phyloP scores from a whole-genome alignment of 2,113 vertebrate genomes.

The Riparia riparia region DNA sequence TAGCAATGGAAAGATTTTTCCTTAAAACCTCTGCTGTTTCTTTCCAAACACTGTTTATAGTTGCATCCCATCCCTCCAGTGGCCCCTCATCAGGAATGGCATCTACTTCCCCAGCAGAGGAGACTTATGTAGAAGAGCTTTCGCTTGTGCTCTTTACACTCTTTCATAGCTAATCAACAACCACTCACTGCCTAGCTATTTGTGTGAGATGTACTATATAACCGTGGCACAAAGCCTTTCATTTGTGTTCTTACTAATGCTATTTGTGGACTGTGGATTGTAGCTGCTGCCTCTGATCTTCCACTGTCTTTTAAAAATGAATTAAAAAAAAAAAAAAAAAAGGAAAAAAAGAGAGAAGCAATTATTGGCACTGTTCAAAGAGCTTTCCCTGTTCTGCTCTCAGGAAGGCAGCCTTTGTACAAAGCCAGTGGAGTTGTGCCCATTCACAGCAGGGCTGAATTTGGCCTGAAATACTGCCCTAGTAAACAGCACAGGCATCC shows the following conservation, averaged over 20 bases:
- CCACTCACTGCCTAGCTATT: slow-evolving; percentile 45
- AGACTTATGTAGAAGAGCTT: slow-evolving; percentile 1
- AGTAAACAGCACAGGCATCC: slow-evolving; percentile 7
- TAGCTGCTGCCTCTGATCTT: slow-evolving; percentile 62
- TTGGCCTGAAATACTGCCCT: slow-evolving; percentile 24
- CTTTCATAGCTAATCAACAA: slow-evolving; percentile 45
- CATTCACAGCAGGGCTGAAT: slow-evolving; percentile 10
- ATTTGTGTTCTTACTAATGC: slow-evolving; percentile 49
- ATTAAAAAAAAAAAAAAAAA: background rate
- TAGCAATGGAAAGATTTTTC: background rate
- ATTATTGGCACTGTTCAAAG: slow-evolving; percentile 59
- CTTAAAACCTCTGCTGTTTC: background rate
- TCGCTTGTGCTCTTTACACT: background rate
- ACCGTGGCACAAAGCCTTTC: slow-evolving; percentile 49
- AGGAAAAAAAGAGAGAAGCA: background rate
- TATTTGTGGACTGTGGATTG: slow-evolving; percentile 48
- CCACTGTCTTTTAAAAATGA: slow-evolving; percentile 52
- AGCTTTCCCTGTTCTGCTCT: slow-evolving; percentile 33
- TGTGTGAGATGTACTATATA: slow-evolving; percentile 44
- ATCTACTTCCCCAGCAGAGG: background rate
- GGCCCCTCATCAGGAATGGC: background rate
- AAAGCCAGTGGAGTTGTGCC: slow-evolving; percentile 20
- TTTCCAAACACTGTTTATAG: background rate
- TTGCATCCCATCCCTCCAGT: background rate
- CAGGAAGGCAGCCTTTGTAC: slow-evolving; percentile 33